A percentile compares a stretch with the other conserved stretches of the same genome.
Evolutionary conservation across 1,140 invertebrate species (phyloP).

Genomic region (Oryzaephilus surinamensis): DNA sequence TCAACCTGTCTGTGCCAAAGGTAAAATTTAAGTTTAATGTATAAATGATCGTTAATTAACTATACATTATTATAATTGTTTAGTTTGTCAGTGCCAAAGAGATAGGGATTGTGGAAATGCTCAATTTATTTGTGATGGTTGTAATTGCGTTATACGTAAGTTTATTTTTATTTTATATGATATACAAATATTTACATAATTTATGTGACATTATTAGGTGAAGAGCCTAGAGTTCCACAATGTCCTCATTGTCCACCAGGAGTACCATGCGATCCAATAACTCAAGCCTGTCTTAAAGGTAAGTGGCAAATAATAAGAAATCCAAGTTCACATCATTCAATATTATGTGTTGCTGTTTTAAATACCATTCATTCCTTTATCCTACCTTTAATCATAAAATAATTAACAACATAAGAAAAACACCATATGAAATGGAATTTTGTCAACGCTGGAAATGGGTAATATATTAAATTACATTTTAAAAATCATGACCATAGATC

Average conservation of each 20-base stretch:
- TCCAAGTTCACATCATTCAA: constrained; percentile 6
- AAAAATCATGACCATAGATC: constrained; percentile 12
- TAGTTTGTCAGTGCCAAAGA: constrained; percentile 57
- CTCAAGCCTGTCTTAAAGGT: constrained; percentile 71
- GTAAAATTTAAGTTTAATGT: constrained; percentile 34
- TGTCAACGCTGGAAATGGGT: constrained; percentile 4
- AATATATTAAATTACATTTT: constrained; percentile 10
- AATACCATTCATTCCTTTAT: constrained; percentile 12
- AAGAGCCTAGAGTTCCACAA: constrained; percentile 22
- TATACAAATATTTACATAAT: background rate
- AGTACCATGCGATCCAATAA: constrained; percentile 58
- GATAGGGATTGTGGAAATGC: constrained; percentile 47
- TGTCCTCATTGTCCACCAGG: constrained; percentile 68
- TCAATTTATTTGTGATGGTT: constrained; percentile 51
- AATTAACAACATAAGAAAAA: constrained; percentile 12
- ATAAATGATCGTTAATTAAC: background rate
- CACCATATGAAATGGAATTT: constrained; percentile 20
- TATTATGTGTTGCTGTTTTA: constrained; percentile 34
- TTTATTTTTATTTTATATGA: constrained; percentile 4
- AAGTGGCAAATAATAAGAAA: constrained; percentile 30
- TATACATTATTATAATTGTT: constrained; percentile 15
- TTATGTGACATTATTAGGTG: constrained; percentile 13
- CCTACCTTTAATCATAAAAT: constrained; percentile 8
- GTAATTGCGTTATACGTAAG: constrained; percentile 51
- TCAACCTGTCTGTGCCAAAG: constrained; percentile 65